Evolutionary conservation across 2,888 invertebrate species (phyloP).

Genomic region (Dinocampus coccinellae): DNA sequence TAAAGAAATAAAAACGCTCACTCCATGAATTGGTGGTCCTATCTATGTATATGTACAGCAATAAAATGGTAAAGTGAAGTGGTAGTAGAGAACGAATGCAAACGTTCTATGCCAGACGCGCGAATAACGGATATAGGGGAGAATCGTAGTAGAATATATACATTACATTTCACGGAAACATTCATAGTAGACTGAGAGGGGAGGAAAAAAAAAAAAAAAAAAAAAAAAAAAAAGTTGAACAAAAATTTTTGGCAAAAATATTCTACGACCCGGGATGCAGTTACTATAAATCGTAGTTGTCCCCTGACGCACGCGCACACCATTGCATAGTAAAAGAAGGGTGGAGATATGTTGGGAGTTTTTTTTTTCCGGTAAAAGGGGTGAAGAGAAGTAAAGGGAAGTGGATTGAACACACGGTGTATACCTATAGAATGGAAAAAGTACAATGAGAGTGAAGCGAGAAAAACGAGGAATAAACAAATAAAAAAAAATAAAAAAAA

Average conservation of each 20-base stretch:
- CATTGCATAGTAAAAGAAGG: neutral
- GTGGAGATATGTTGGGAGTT: too few relatives aligned
- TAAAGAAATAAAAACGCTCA: neutral
- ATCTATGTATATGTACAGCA: neutral
- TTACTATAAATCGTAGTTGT: slow-evolving; percentile 7
- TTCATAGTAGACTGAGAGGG: neutral
- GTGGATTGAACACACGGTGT: neutral
- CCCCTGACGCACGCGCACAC: neutral
- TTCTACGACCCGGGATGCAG: neutral
- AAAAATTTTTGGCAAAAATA: slow-evolving; percentile 15
- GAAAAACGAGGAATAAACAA: neutral
- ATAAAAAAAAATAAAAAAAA: neutral
- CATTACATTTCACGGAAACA: neutral
- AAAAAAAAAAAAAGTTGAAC: neutral
- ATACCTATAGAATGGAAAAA: neutral
- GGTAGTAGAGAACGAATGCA: neutral
- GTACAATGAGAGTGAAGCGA: neutral
- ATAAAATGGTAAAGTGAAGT: neutral
- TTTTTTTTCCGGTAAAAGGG: too few relatives aligned
- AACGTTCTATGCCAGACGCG: neutral
- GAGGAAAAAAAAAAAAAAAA: neutral
- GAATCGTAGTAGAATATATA: neutral
- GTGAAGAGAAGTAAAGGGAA: neutral
- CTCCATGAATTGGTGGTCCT: neutral
- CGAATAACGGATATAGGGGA: neutral